These are phyloP conservation scores for Rhineura floridana DNA, from an alignment of 2,113 vertebrate genomes.

Conservation along the genomic window DNA sequence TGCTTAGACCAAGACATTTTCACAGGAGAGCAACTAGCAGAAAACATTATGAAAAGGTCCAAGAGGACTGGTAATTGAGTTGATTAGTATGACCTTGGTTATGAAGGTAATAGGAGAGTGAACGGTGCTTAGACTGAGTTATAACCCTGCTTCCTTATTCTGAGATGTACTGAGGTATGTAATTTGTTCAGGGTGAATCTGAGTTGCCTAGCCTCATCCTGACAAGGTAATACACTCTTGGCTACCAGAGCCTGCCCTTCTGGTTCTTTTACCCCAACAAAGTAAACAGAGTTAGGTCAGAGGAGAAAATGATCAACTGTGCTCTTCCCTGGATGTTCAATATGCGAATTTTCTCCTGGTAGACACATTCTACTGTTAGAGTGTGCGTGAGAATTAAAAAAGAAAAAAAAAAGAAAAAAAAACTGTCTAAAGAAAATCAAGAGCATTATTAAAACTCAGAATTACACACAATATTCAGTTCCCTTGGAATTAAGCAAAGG, in stretches of 20 bases:
- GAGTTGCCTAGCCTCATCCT: conserved; percentile 73
- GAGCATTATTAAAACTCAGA: not conserved
- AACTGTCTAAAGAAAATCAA: not conserved
- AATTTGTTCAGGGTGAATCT: conserved; percentile 83
- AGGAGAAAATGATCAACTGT: conserved; percentile 53
- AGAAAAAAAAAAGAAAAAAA: not conserved
- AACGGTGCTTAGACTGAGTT: conserved; percentile 86
- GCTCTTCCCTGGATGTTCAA: conserved; percentile 3
- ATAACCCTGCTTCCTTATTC: conserved; percentile 76
- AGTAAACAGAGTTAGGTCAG: conserved; percentile 72
- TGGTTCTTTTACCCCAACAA: conserved; percentile 50
- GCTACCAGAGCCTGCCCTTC: conserved; percentile 78
- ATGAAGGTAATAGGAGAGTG: conserved; percentile 87
- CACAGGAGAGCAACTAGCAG: conserved; percentile 99
- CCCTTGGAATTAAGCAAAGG: not conserved
- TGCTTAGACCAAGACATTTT: conserved; percentile 97
- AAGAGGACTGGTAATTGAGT: conserved; percentile 95
- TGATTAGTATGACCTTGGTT: conserved; percentile 99
- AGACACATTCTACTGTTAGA: conserved; percentile 35
- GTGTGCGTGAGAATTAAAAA: conserved; percentile 28
- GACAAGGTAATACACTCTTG: conserved; percentile 80
- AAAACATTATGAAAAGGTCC: conserved; percentile 99
- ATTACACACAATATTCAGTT: too few relatives aligned
- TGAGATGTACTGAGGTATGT: conserved; percentile 72
- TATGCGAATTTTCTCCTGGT: conserved; percentile 43